Evolutionary conservation across 2,797 vertebrate species (phyloP).

Genomic region (Miichthys miiuy): DNA sequence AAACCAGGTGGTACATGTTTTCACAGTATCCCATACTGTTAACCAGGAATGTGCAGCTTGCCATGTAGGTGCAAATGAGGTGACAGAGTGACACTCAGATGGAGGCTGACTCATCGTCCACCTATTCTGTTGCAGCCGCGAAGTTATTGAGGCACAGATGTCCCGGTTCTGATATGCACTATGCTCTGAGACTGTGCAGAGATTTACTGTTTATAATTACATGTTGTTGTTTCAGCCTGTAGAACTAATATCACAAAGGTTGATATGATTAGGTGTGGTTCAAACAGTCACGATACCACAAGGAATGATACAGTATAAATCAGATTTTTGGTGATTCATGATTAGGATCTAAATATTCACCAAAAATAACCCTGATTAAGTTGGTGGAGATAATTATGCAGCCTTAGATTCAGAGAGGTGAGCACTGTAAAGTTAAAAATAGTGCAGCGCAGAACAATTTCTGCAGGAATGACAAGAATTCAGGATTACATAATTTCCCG

Average conservation of each 20-base stretch:
- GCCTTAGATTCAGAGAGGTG: constrained; percentile 20
- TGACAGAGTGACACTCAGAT: constrained; percentile 44
- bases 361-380: not conserved
- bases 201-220: constrained; percentile 8
- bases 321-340: not conserved
- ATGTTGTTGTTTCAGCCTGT: constrained; percentile 10
- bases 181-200: constrained; percentile 2
- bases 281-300: not conserved
- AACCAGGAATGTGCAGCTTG: constrained; percentile 39
- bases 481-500: constrained; percentile 59
- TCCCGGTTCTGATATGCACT: constrained; percentile 22
- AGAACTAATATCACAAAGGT: constrained; percentile 7
- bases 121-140: constrained; percentile 44
- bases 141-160: constrained; percentile 13
- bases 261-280: not conserved
- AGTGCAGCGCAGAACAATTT: constrained; percentile 43
- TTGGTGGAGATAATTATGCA: not conserved
- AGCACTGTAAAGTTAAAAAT: constrained; percentile 39
- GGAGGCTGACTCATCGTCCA: constrained; percentile 62
- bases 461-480: constrained; percentile 69
- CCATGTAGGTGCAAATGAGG: constrained; percentile 60
- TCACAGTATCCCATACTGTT: constrained; percentile 35
- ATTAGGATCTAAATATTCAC: constrained; percentile 1
- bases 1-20: constrained; percentile 38
- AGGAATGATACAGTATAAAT: not conserved